Evolutionary conservation across 2,888 invertebrate species (phyloP), one percentile per base, ranked within the genome.

Genomic region (Megalurothrips usitatus): DNA sequence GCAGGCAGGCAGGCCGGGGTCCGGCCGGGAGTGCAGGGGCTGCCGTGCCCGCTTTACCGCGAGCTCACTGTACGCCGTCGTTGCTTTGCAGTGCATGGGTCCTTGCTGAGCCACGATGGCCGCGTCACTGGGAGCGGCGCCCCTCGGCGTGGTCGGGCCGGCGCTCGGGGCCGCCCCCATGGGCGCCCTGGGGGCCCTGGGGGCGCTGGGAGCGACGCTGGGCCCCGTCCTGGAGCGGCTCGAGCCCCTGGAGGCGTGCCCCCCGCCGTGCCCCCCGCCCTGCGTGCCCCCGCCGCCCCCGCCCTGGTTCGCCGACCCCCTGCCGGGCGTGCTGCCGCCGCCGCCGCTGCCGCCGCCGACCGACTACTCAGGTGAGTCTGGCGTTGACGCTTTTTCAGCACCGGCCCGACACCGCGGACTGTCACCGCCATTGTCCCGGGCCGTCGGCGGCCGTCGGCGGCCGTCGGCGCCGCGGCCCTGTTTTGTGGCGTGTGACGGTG

Each of bases 281-380:
- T 17, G 17, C 19, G 19, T 19, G 58, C 58, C 52, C 52, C 52
- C 19, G 68, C 23, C 68, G 68, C 68, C 68, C 23, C 68, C 23
- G 68, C 68, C 68, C 68, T 75, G 68, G 68, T 75, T 75, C 68
- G 68, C 23, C 68, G 68, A 75, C 68, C 68, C n/a, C 68, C 68
- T 75, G 68, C 68, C 68, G 23, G 68, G 23, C 68, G 68, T 75
- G 23, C 23, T 75, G 68, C 26, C 68, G 68, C 68, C 68, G 68
- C 68, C 68, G 23, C 68, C 68, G 10, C 68, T 26, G 68, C 68
- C 68, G 68, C 68, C 68, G 26, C 68, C 68, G 26, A 23, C 68
- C 26, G 68, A 75, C 68, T 75, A 23, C 26, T 75, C 68, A 10
- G 68, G 68, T 75, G 68, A 68, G 68, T 68, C 34, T 43, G 34